Conservation (phyloP, 2,888 invertebrate genomes). For the Acleris literana region DNA sequence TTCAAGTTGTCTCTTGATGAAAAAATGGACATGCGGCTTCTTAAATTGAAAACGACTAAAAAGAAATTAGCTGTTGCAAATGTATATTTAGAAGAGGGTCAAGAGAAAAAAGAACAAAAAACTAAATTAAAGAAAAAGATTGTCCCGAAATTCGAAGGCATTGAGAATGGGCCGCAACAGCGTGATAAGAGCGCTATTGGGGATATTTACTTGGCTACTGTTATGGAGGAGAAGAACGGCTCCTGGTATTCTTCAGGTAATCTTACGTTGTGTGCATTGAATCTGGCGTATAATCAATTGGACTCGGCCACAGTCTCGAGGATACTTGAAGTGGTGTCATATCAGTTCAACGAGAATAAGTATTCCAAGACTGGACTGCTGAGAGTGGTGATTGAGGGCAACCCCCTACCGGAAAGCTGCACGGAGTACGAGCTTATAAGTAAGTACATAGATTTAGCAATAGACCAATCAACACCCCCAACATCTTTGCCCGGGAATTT, state of each 20-base stretch:
- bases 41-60: conserved; percentile 42
- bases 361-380: conserved; percentile 49
- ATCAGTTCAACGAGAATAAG: conserved; percentile 46
- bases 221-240: conserved; percentile 40
- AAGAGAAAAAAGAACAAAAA: too few species aligned
- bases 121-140: too few species aligned
- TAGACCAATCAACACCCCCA: too few species aligned
- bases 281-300: conserved; percentile 59
- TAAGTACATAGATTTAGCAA: conserved; percentile 41
- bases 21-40: conserved; percentile 39
- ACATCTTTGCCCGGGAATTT: too few species aligned
- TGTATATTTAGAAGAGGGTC: too few species aligned
- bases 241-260: conserved; percentile 52
- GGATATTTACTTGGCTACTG: not conserved
- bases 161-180: too few species aligned
- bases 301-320: conserved; percentile 45
- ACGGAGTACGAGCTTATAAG: conserved; percentile 47
- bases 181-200: too few species aligned
- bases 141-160: too few species aligned
- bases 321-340: conserved; percentile 50
- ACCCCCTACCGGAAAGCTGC: conserved; percentile 49
- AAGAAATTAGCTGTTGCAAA: conserved; percentile 42
- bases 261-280: conserved; percentile 54
- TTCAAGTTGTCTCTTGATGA: conserved; percentile 53
- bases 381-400: conserved; percentile 56